These are phyloP conservation scores for Gortyna flavago DNA, from an alignment of 2,888 invertebrate genomes.

Conservation along the genomic window DNA sequence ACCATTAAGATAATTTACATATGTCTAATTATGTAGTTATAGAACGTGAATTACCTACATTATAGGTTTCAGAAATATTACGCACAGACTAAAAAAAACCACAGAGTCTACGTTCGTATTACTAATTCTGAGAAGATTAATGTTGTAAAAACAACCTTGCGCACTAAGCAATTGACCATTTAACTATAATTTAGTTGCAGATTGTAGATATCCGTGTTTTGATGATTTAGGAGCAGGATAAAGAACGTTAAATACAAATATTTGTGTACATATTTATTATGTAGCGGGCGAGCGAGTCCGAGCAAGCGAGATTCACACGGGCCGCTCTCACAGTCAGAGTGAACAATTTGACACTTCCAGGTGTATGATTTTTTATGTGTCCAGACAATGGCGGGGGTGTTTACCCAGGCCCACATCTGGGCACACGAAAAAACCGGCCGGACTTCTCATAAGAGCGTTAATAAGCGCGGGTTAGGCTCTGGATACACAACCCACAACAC, in stretches of 20 bases:
- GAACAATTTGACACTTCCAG: conserved; percentile 90
- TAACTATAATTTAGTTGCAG: conserved; percentile 51
- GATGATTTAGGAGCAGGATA: conserved; percentile 47
- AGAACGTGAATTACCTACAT: conserved; percentile 48
- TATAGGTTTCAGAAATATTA: conserved; percentile 37
- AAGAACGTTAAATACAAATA: conserved; percentile 52
- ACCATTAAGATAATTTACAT: conserved; percentile 59
- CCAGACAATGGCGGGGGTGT: conserved; percentile 83
- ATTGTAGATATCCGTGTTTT: conserved; percentile 54
- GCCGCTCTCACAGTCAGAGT: conserved; percentile 83
- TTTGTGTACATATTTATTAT: conserved; percentile 71
- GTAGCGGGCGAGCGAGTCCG: conserved; percentile 64
- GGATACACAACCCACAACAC: conserved; percentile 65
- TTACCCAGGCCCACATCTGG: conserved; percentile 89
- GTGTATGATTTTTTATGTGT: conserved; percentile 87
- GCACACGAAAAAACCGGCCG: conserved; percentile 86
- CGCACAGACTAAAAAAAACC: conserved; percentile 8
- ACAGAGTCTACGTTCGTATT: conserved; percentile 3
- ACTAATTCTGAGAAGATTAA: conserved; percentile 31
- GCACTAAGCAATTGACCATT: conserved; percentile 30
- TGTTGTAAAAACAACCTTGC: conserved; percentile 44
- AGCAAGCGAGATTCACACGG: conserved; percentile 83
- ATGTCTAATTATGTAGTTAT: conserved; percentile 54
- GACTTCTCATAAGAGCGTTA: conserved; percentile 88
- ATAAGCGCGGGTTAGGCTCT: conserved; percentile 79